Evolutionary conservation across 1,140 invertebrate species (phyloP), one percentile per base, ranked within the genome.

Genomic region (Lepidurus arcticus): DNA sequence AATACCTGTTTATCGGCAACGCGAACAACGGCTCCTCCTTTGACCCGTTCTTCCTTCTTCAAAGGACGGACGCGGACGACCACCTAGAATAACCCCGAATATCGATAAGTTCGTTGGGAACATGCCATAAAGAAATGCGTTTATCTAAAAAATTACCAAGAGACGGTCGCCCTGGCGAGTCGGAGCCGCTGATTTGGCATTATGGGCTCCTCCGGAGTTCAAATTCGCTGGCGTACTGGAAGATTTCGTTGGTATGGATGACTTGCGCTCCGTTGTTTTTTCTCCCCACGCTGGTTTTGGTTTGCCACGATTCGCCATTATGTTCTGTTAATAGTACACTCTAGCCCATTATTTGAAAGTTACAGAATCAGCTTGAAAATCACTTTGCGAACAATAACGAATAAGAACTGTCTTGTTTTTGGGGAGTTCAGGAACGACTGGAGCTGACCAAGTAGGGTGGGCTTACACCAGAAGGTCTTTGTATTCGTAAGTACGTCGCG

Each of bases 61-160:
- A 89, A 79, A 13, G 88, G 88, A 34, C 88, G 84, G 26, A 89
- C 85, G 44, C 88, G 82, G 43, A 88, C 83, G 75, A 85, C 86
- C 47, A 89, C 88, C 53, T 65, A 13, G 6, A 65, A 65, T 65
- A 11, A 65, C 13, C 13, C 13, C 53, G 21, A 13, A 65, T 21
- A 16, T 65, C 21, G 21, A 21, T 13, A 65, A 65, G 21, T 7
- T 16, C 53, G 21, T 0, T 65, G 13, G 21, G 13, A 65, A 16
- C 13, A 9, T 6, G 8, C 16, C 16, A 13, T n/a, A 16, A 4
- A 65, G 1, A 65, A 65, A 65, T 65, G 16, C 0, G 13, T 65
- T 65, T 21, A 34, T 34, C 34, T 13, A 65, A 65, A n/a, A 1
- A 16, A n/a, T 65, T 16, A 65, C 53, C 53, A 7, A 5, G 16